phyloP scores from a whole-genome alignment of 2,113 vertebrate genomes.

The Brachyhypopomus occidentalis region DNA sequence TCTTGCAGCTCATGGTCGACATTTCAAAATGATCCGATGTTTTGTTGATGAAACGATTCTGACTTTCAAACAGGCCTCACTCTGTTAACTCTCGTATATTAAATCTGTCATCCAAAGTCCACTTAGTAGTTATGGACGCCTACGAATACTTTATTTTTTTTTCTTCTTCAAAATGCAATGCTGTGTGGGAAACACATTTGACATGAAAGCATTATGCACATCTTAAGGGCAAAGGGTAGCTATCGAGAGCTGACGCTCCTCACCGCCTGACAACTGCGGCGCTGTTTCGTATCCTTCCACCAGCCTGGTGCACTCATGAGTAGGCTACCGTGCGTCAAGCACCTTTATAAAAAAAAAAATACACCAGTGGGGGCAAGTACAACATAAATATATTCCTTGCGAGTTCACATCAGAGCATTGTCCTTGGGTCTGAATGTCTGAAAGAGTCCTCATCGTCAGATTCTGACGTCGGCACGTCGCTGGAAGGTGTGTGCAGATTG shows the following conservation, averaged over 20 bases:
- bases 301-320: conserved; percentile 1
- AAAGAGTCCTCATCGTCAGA: conserved; percentile 89
- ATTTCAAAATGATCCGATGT: not conserved
- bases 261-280: conserved; percentile 49
- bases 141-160: conserved; percentile 18
- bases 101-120: not conserved
- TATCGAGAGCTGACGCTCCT: conserved; percentile 39
- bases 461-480: conserved; percentile 84
- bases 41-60: not conserved
- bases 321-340: conserved; percentile 44
- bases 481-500: conserved; percentile 88
- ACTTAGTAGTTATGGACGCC: not conserved
- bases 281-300: conserved; percentile 46
- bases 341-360: conserved; percentile 48
- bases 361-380: conserved; percentile 46
- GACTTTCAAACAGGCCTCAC: conserved; percentile 8
- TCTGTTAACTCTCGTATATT: not conserved
- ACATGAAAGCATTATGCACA: conserved; percentile 32
- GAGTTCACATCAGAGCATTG: conserved; percentile 81
- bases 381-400: conserved; percentile 47
- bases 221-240: conserved; percentile 45
- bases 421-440: conserved; percentile 84
- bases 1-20: not conserved
- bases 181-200: not conserved
- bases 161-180: conserved; percentile 7